These are phyloP conservation scores for Gymnocephalus cernua DNA, from an alignment of 2,113 vertebrate species.

Conservation along the genomic window DNA sequence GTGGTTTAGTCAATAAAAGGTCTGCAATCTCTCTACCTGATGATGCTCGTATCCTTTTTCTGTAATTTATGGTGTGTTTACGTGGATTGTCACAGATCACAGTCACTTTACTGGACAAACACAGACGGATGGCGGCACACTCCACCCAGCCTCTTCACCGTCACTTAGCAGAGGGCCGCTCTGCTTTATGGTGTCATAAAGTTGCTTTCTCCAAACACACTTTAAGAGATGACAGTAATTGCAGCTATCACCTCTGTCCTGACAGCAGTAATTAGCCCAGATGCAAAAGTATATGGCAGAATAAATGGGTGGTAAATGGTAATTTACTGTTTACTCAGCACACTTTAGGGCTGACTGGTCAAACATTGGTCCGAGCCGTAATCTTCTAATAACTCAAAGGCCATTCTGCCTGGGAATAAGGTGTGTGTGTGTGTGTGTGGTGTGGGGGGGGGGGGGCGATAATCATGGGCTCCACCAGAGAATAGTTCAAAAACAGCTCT, in stretches of 20 bases:
- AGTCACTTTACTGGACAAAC: conserved; percentile 25
- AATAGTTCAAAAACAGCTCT: not conserved
- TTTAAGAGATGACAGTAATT: conserved; percentile 80
- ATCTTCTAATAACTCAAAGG: conserved; percentile 1
- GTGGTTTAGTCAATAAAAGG: not conserved
- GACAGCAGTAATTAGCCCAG: conserved; percentile 80
- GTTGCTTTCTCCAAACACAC: conserved; percentile 78
- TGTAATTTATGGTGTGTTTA: conserved; percentile 46
- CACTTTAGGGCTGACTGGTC: conserved; percentile 42
- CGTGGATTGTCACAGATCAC: conserved; percentile 36
- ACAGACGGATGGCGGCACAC: conserved; percentile 58
- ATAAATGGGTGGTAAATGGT: conserved; percentile 69
- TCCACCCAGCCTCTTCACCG: conserved; percentile 33
- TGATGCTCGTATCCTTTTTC: not conserved
- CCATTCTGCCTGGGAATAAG: not conserved
- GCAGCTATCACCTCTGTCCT: conserved; percentile 81
- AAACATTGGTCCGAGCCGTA: conserved; percentile 9
- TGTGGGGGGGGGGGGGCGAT: not conserved
- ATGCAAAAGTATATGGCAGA: conserved; percentile 78
- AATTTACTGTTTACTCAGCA: conserved; percentile 49
- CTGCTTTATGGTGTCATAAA: conserved; percentile 87
- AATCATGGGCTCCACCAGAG: not conserved
- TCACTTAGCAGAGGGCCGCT: conserved; percentile 36
- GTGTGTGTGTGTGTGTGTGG: too few species aligned
- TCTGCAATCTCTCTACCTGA: not conserved